phyloP scores from a whole-genome alignment of 2,797 vertebrate species.

The Streptopelia turtur region DNA sequence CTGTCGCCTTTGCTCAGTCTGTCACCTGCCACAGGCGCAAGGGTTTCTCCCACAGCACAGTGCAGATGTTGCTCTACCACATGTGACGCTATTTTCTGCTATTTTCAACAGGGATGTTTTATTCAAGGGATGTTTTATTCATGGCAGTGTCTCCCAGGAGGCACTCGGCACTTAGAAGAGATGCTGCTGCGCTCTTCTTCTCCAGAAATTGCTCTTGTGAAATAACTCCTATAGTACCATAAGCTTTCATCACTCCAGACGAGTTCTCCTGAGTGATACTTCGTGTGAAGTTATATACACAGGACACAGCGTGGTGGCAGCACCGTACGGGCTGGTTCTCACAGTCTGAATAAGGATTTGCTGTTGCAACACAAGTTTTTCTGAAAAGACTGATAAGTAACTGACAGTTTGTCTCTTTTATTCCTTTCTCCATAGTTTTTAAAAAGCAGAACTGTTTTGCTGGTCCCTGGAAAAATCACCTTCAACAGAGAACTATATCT shows the following conservation, averaged over 20 bases:
- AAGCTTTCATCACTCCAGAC: accelerated
- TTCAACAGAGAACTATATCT: not conserved
- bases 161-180: accelerated
- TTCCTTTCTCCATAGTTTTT: not conserved
- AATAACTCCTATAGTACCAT: accelerated
- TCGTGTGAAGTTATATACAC: accelerated
- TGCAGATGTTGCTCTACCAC: accelerated
- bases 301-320: not conserved
- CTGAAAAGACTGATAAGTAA: not conserved
- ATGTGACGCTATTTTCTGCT: accelerated
- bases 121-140: accelerated
- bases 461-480: conserved; percentile 37
- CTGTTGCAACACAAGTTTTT: not conserved
- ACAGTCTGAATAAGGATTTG: accelerated
- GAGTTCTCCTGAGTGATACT: accelerated
- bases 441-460: not conserved
- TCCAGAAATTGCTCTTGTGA: accelerated
- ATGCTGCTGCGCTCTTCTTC: not conserved
- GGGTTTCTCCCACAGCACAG: accelerated
- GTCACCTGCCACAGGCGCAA: accelerated
- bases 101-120: not conserved
- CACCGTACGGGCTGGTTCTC: accelerated
- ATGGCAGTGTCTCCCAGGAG: accelerated
- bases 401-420: not conserved
- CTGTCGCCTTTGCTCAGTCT: too few relatives aligned